Base-by-base conservation (phyloP, 2,888 invertebrate species). In the Cataglyphis cursor region DNA sequence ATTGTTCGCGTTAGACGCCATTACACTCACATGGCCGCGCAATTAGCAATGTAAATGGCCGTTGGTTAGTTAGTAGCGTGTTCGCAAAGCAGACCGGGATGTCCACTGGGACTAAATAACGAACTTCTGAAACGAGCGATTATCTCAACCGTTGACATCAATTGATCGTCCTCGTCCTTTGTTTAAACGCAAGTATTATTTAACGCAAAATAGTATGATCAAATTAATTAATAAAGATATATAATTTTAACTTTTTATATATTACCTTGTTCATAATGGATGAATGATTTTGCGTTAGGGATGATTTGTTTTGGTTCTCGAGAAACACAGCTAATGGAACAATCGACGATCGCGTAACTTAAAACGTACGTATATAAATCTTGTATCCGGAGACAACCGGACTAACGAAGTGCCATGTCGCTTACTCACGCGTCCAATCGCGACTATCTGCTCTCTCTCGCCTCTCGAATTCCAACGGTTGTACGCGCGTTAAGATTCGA, bases 1-100 rank as follows among this genome's bases (percentile, higher is more conserved):
- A 93, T 93, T 93, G 93, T 94, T 91, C 91, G 91, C 93, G 93
- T 93, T 93, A 93, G 92, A 90, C 92, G 92, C 92, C 92, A 93
- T 93, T 93, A 93, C 93, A 93, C 89, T 93, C 92, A 89, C 92
- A 92, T 92, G 93, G 89, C 89, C 90, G 91, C 88, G 93, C 94
- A 94, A 95, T 95, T 95, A 95, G 94, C 95, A 94, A 94, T 95
- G 95, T 94, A 95, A 95, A 95, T 95, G 93, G 91, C 90, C 78
- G n/a, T 57, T 57, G 92, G 93, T 94, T 94, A 93, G 94, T 94
- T 94, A 93, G 94, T 93, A 92, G 94, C 94, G 92, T 94, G 93
- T 93, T 93, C 91, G 93, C 89, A 93, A 92, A 93, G 92, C 91
- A 86, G 89, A 85, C 87, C 87, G 87, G 87, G 83, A 89, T 85